A percentile compares a stretch with the other conserved stretches of the same genome.
Evolutionary conservation across 1,140 invertebrate genomes (phyloP).

Genomic region (Eupristina koningsbergeri): DNA sequence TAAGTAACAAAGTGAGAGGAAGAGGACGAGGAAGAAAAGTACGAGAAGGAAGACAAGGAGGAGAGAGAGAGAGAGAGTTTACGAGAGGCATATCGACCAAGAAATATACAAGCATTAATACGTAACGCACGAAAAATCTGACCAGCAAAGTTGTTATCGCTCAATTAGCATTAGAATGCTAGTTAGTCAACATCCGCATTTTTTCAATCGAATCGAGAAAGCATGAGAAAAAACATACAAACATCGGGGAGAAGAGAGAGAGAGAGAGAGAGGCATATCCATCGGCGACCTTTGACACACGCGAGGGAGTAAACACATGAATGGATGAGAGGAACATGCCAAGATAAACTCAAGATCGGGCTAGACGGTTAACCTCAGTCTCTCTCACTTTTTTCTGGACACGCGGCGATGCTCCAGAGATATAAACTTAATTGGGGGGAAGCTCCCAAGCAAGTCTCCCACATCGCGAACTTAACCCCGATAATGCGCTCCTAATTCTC

Average conservation of each 20-base stretch:
- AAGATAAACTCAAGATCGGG: constrained; percentile 32
- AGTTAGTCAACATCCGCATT: constrained; percentile 38
- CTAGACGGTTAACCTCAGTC: constrained; percentile 25
- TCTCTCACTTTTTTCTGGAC: background rate
- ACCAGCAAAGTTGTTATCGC: constrained; percentile 6
- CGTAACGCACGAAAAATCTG: constrained; percentile 28
- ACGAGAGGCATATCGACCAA: background rate
- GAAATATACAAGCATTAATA: constrained; percentile 13
- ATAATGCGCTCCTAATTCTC: constrained; percentile 38
- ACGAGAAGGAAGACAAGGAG: background rate
- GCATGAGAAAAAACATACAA: background rate
- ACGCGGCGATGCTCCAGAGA: background rate
- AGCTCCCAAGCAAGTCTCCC: background rate
- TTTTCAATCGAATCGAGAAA: background rate
- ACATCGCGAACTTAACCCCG: constrained; percentile 48
- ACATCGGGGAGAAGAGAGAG: constrained; percentile 4
- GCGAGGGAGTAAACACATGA: background rate
- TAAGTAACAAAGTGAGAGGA: background rate
- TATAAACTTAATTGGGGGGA: background rate
- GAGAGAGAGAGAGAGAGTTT: background rate
- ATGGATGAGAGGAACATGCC: background rate
- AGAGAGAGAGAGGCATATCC: background rate
- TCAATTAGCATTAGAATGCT: constrained; percentile 38
- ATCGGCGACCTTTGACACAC: constrained; percentile 29
- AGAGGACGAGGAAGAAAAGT: background rate